These are phyloP conservation scores for Danaus melanippus DNA, from an alignment of 1,140 invertebrate species.

Conservation along the genomic window DNA sequence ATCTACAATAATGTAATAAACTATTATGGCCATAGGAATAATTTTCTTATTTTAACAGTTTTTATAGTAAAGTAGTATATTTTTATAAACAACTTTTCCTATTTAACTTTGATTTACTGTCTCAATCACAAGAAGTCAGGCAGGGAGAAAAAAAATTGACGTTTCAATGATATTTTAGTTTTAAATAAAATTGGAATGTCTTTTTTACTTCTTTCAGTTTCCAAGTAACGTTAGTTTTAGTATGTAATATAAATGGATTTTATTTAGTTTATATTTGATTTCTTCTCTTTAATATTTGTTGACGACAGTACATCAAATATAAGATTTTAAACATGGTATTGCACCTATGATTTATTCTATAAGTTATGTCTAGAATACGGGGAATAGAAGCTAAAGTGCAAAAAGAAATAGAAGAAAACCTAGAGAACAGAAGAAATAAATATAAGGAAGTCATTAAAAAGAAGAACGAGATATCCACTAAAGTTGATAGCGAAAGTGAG, in stretches of 20 bases:
- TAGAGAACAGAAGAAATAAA: constrained; percentile 30
- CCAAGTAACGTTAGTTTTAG: constrained; percentile 1
- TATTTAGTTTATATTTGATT: constrained; percentile 8
- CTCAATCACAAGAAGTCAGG: too few relatives aligned
- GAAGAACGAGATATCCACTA: constrained; percentile 32
- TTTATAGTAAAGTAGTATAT: too few relatives aligned
- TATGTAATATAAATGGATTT: constrained; percentile 12
- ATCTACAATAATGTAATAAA: too few relatives aligned
- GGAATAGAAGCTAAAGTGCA: constrained; percentile 39
- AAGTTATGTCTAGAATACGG: constrained; percentile 53
- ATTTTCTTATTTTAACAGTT: too few relatives aligned
- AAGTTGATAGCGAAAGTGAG: constrained; percentile 57
- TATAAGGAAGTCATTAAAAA: constrained; percentile 34
- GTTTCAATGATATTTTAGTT: too few relatives aligned
- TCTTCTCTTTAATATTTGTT: constrained; percentile 7
- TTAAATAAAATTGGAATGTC: too few relatives aligned
- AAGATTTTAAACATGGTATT: constrained; percentile 14
- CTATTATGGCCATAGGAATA: too few relatives aligned
- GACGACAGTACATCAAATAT: neutral
- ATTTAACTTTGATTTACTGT: too few relatives aligned
- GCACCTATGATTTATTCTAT: constrained; percentile 7
- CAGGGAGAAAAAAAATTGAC: too few relatives aligned
- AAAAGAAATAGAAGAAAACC: constrained; percentile 41
- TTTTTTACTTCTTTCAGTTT: neutral
- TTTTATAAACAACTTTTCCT: too few relatives aligned